Percentiles rank a stretch among this genome's conserved stretches.
Evolutionary conservation across 2,113 vertebrate genomes (phyloP).

Genomic region (Brachionichthys hirsutus): DNA sequence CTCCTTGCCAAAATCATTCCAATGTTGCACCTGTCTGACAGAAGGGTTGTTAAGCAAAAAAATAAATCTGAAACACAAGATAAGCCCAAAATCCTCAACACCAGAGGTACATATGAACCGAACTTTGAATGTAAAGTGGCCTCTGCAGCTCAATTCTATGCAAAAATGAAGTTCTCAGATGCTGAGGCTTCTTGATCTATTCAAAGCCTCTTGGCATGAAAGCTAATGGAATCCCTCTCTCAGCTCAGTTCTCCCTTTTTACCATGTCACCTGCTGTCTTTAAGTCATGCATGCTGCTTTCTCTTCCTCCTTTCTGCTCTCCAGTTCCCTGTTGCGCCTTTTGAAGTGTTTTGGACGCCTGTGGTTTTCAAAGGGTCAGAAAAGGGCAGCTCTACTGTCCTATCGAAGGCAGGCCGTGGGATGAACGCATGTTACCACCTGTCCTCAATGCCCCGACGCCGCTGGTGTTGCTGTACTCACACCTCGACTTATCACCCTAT

Average conservation of each 20-base stretch:
- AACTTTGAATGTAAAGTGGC: neutral
- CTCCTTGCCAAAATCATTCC: conserved; percentile 18
- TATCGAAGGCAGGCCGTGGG: conserved; percentile 38
- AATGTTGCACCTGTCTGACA: neutral
- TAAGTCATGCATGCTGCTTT: conserved; percentile 62
- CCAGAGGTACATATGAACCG: neutral
- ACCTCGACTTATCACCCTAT: conserved; percentile 32
- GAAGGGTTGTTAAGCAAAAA: conserved; percentile 16
- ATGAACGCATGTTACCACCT: conserved; percentile 60
- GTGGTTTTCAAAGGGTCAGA: conserved; percentile 69
- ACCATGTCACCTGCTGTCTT: conserved; percentile 66
- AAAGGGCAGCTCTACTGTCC: conserved; percentile 61
- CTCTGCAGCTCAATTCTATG: neutral
- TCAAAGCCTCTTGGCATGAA: conserved; percentile 34
- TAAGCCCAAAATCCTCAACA: conserved; percentile 1
- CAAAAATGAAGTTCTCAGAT: conserved; percentile 15
- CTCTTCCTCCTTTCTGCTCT: conserved; percentile 49
- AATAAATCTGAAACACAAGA: conserved; percentile 7
- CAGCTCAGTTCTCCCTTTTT: conserved; percentile 22
- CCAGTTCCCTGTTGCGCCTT: conserved; percentile 35
- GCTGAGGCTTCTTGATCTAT: conserved; percentile 22
- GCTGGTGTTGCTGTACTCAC: conserved; percentile 55
- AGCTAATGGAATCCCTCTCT: conserved; percentile 31
- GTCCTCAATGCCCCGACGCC: conserved; percentile 60
- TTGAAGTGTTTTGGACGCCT: conserved; percentile 64